Evolutionary conservation across 2,888 invertebrate genomes (phyloP).

Genomic region (Crocallis elinguaria): DNA sequence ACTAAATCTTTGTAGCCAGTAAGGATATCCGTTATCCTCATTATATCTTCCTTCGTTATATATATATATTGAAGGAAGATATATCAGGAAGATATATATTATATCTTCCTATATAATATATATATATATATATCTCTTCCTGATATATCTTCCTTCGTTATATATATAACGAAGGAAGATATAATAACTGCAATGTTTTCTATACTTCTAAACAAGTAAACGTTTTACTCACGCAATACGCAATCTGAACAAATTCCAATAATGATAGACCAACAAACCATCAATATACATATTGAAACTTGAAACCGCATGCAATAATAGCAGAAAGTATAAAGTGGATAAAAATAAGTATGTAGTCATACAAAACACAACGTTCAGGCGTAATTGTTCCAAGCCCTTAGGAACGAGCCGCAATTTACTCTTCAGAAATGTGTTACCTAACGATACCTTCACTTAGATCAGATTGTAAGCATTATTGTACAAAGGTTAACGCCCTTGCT

Average conservation of each 20-base stretch:
- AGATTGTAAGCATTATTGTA: constrained; percentile 13
- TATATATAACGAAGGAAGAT: too few relatives aligned
- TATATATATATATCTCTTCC: too few relatives aligned
- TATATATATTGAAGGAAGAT: too few relatives aligned
- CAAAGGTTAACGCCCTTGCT: constrained; percentile 16
- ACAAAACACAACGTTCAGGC: background rate
- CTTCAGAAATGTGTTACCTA: constrained; percentile 47
- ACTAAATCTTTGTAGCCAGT: background rate
- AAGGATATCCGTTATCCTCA: too few relatives aligned
- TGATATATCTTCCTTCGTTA: too few relatives aligned
- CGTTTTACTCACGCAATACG: constrained; percentile 31
- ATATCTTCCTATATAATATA: too few relatives aligned
- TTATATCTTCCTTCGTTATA: too few relatives aligned
- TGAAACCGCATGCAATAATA: constrained; percentile 29
- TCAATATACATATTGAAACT: constrained; percentile 26
- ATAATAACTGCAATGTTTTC: background rate
- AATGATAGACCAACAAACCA: constrained; percentile 32
- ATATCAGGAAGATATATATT: too few relatives aligned
- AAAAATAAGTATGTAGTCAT: constrained; percentile 2
- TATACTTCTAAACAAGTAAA: constrained; percentile 10
- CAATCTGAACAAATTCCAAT: constrained; percentile 30
- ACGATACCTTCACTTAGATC: constrained; percentile 42
- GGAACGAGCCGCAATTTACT: constrained; percentile 31
- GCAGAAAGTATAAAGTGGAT: constrained; percentile 13
- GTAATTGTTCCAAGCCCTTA: constrained; percentile 14